These are phyloP conservation scores for Achroia grisella DNA, from an alignment of 1,140 invertebrate species.

Conservation along the genomic window DNA sequence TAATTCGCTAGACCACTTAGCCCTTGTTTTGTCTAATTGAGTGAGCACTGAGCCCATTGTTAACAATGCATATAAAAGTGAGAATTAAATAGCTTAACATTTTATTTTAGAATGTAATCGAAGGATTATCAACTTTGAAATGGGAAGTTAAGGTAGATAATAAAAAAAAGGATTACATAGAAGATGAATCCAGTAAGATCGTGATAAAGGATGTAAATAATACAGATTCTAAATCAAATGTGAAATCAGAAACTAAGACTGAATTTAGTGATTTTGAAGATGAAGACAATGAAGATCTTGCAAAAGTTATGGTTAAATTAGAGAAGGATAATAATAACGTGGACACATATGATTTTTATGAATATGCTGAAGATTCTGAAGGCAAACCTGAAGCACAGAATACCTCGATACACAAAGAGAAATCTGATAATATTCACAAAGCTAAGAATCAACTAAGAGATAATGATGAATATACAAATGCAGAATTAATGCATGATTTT, in stretches of 20 bases:
- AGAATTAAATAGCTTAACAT: background rate
- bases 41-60: too few species aligned
- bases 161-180: background rate
- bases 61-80: too few species aligned
- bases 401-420: background rate
- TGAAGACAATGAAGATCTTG: background rate
- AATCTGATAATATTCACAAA: background rate
- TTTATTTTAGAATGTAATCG: constrained; percentile 2
- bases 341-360: too few species aligned
- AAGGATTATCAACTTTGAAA: background rate
- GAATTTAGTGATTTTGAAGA: background rate
- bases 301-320: too few species aligned
- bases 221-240: background rate
- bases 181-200: background rate
- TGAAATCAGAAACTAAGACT: too few species aligned
- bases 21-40: too few species aligned
- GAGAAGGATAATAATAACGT: too few species aligned
- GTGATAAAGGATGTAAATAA: background rate
- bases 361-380: too few species aligned
- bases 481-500: background rate
- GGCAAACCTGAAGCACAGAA: too few species aligned
- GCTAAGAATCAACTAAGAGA: background rate
- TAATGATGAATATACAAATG: background rate
- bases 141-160: background rate
- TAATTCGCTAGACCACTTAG: too few species aligned